phyloP scores from a whole-genome alignment of 2,113 vertebrate species.

The Oenanthe oenanthe region DNA sequence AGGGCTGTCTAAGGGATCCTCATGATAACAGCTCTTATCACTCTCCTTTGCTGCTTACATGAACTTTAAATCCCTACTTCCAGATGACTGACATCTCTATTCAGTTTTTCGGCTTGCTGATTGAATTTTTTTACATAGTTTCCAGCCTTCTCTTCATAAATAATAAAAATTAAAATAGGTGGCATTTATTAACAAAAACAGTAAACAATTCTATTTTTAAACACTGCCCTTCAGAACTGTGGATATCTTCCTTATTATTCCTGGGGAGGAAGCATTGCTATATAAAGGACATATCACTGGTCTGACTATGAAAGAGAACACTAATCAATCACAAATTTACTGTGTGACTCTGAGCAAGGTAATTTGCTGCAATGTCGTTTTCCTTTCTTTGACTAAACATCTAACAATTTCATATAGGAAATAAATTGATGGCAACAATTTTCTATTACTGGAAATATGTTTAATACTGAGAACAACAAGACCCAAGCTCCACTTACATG shows the following conservation, averaged over 20 bases:
- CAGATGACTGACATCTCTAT: not conserved
- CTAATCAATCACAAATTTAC: not conserved
- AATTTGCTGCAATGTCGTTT: not conserved
- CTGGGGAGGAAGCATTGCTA: not conserved
- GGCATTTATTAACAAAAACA: not conserved
- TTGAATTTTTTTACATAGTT: not conserved
- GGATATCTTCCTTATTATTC: not conserved
- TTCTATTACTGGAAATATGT: not conserved
- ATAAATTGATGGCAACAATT: not conserved
- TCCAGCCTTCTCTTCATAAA: not conserved
- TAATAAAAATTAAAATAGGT: not conserved
- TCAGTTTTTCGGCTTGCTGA: not conserved
- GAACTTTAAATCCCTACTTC: not conserved
- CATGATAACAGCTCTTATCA: not conserved
- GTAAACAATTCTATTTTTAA: not conserved
- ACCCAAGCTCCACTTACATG: fast-evolving
- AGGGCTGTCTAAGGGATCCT: not conserved
- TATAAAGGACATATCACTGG: not conserved
- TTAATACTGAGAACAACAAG: not conserved
- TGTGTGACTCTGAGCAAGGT: not conserved
- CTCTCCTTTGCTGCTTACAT: not conserved
- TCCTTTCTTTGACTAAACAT: not conserved
- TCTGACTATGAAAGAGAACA: not conserved
- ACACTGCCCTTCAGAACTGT: not conserved
- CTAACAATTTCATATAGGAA: not conserved